Conservation (phyloP, 2,113 vertebrate genomes). For the Gasterosteus aculeatus region DNA sequence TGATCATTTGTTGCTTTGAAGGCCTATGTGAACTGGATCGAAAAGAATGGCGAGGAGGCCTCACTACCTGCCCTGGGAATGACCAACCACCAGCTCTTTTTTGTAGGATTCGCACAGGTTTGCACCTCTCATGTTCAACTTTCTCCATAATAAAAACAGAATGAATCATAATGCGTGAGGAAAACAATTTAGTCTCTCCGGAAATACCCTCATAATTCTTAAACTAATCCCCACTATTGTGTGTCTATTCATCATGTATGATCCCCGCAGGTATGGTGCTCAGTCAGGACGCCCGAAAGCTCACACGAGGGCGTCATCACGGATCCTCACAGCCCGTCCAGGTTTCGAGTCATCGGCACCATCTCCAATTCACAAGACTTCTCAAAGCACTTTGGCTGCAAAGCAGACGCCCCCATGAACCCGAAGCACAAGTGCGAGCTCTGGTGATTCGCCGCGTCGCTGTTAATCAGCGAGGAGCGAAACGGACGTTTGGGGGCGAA, state of each 20-base stretch:
- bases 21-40: slow-evolving; percentile 96
- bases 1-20: slow-evolving; percentile 69
- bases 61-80: slow-evolving; percentile 88
- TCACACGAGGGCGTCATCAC: slow-evolving; percentile 95
- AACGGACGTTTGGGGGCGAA: slow-evolving; percentile 9
- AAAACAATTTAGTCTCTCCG: not conserved
- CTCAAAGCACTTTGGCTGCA: slow-evolving; percentile 90
- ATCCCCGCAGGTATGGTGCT: slow-evolving; percentile 92
- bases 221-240: not conserved
- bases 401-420: slow-evolving; percentile 89
- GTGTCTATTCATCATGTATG: not conserved
- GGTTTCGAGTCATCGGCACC: slow-evolving; percentile 92
- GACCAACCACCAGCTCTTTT: slow-evolving; percentile 96
- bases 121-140: slow-evolving; percentile 48
- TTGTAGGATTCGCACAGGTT: slow-evolving; percentile 96
- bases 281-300: slow-evolving; percentile 92
- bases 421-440: slow-evolving; percentile 93
- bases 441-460: slow-evolving; percentile 83
- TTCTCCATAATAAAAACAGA: not conserved
- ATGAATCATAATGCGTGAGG: not conserved
- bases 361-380: slow-evolving; percentile 94
- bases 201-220: not conserved
- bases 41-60: slow-evolving; percentile 89
- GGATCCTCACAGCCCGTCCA: slow-evolving; percentile 94
- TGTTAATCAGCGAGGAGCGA: not conserved